phyloP scores from a whole-genome alignment of 1,140 invertebrate species.

The Brachionus sp. region DNA sequence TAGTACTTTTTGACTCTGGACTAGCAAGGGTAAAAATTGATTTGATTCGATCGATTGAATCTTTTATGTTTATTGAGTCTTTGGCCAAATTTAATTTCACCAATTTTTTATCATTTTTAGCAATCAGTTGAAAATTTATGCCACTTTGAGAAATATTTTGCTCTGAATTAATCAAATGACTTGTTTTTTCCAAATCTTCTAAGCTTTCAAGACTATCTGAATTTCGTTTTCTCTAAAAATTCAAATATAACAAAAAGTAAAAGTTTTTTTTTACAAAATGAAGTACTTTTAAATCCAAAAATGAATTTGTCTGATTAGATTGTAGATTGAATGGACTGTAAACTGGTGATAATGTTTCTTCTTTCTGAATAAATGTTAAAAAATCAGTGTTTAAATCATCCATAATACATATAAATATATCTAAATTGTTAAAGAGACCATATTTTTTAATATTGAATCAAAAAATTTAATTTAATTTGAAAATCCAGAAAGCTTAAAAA shows the following conservation, averaged over 20 bases:
- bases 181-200: conserved; percentile 20
- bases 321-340: background rate
- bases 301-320: background rate
- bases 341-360: background rate
- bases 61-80: background rate
- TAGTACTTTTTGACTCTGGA: background rate
- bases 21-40: background rate
- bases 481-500: background rate
- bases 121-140: conserved; percentile 6
- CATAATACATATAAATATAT: background rate
- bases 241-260: too few species aligned
- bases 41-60: conserved; percentile 6
- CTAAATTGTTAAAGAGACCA: background rate
- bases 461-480: too few species aligned
- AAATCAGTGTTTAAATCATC: background rate
- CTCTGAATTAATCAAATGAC: background rate
- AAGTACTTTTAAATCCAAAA: background rate
- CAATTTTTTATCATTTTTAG: conserved; percentile 27
- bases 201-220: conserved; percentile 31
- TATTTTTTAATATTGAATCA: background rate
- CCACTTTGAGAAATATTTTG: background rate
- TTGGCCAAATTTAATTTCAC: conserved; percentile 13
- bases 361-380: background rate
- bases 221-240: conserved; percentile 5
- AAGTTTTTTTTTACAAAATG: too few species aligned